Evolutionary conservation across 2,113 vertebrate genomes (phyloP).

Genomic region (Pseudorectes ferrugineus): DNA sequence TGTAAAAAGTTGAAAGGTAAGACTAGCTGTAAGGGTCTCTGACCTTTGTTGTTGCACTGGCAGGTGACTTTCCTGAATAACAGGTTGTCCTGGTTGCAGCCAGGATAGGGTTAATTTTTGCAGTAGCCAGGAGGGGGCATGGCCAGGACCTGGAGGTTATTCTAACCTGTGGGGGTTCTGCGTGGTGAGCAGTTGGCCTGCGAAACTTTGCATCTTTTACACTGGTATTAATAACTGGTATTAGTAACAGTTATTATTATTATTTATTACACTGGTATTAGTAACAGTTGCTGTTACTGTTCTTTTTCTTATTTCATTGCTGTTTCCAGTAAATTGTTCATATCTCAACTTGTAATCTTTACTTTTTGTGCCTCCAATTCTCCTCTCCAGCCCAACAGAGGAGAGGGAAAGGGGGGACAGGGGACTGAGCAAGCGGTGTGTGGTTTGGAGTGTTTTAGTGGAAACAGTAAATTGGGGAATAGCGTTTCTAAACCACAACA

Average conservation of each 20-base stretch:
- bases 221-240: background rate
- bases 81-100: background rate
- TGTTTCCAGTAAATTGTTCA: background rate
- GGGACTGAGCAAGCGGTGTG: fast-evolving
- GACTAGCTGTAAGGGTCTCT: background rate
- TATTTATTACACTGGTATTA: background rate
- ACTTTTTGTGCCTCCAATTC: background rate
- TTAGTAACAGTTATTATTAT: too few relatives aligned
- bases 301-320: background rate
- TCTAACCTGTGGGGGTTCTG: background rate
- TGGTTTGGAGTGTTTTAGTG: background rate
- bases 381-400: background rate
- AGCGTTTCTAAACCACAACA: background rate
- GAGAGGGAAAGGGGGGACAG: background rate
- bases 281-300: background rate
- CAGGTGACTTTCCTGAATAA: background rate
- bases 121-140: background rate
- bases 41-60: background rate
- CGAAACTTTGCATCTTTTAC: background rate
- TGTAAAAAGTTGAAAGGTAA: background rate
- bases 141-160: background rate
- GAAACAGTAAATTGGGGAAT: background rate
- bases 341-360: background rate
- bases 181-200: background rate
- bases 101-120: background rate